phyloP scores from a whole-genome alignment of 1,140 invertebrate species.

The Andricus grossulariae region DNA sequence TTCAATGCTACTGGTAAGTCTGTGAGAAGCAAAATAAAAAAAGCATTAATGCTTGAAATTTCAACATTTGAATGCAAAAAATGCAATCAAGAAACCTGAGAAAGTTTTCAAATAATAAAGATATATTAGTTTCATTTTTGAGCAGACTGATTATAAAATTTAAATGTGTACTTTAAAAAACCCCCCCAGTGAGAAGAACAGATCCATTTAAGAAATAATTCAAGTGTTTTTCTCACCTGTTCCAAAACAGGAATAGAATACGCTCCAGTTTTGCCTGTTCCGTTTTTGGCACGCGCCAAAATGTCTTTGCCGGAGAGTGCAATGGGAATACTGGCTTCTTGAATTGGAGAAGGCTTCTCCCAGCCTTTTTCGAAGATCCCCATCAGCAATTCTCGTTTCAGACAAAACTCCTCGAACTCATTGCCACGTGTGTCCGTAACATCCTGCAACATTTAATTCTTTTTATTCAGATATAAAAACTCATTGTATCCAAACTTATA shows the following conservation, averaged over 20 bases:
- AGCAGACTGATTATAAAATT: no score
- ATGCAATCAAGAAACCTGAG: no score
- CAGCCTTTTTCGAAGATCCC: slow-evolving; percentile 99
- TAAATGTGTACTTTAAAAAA: no score
- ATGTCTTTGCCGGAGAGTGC: slow-evolving; percentile 98
- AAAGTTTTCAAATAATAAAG: no score
- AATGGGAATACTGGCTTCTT: slow-evolving; percentile 99
- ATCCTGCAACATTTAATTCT: slow-evolving; percentile 82
- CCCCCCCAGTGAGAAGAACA: no score
- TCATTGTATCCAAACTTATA: no score
- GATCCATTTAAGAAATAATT: no score
- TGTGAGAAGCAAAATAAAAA: no score
- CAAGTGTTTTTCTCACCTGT: slow-evolving; percentile 71
- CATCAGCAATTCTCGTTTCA: slow-evolving; percentile 98
- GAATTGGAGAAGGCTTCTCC: slow-evolving; percentile 99
- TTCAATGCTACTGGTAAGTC: background rate
- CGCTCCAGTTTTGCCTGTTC: slow-evolving; percentile 99
- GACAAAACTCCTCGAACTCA: slow-evolving; percentile 99
- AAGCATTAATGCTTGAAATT: no score
- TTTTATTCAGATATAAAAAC: background rate
- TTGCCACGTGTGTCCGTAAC: slow-evolving; percentile 99
- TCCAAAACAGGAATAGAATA: slow-evolving; percentile 99
- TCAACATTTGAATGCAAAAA: no score
- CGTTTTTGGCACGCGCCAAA: slow-evolving; percentile 99
- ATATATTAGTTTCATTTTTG: no score